Percentiles rank a stretch among this genome's conserved stretches.
Evolutionary conservation across 2,888 invertebrate genomes (phyloP).

Genomic region (Dusona sp.): DNA sequence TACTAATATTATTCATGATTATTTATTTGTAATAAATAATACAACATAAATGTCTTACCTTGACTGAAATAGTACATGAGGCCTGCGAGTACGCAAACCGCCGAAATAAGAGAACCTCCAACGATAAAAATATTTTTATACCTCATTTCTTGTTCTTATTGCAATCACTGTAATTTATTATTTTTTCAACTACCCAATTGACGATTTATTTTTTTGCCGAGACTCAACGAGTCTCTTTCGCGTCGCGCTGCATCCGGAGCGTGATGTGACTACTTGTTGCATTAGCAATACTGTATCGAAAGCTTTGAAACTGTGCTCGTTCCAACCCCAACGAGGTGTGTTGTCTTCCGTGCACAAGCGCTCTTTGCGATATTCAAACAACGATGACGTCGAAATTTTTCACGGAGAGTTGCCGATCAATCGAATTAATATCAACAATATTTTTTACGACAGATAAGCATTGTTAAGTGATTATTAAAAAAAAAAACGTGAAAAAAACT

Average conservation of each 20-base stretch:
- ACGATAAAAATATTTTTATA: conserved; percentile 78
- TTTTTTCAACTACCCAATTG: not conserved
- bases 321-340: conserved; percentile 52
- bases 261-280: conserved; percentile 66
- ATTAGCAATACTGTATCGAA: conserved; percentile 44
- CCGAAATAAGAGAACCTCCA: conserved; percentile 77
- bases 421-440: not conserved
- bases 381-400: not conserved
- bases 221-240: conserved; percentile 44
- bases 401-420: not conserved
- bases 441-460: not conserved
- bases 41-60: conserved; percentile 73
- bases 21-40: conserved; percentile 22
- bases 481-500: not conserved
- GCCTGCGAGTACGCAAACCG: conserved; percentile 76
- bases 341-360: conserved; percentile 70
- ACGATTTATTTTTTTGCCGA: conserved; percentile 3
- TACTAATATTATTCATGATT: not conserved
- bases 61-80: conserved; percentile 82
- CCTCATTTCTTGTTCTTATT: conserved; percentile 74
- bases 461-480: not conserved
- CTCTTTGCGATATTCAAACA: conserved; percentile 58
- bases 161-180: conserved; percentile 8
- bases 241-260: conserved; percentile 52
- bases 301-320: conserved; percentile 12